Base-by-base conservation (phyloP, 1,140 invertebrate genomes). In the Globodera ellingtonae region DNA sequence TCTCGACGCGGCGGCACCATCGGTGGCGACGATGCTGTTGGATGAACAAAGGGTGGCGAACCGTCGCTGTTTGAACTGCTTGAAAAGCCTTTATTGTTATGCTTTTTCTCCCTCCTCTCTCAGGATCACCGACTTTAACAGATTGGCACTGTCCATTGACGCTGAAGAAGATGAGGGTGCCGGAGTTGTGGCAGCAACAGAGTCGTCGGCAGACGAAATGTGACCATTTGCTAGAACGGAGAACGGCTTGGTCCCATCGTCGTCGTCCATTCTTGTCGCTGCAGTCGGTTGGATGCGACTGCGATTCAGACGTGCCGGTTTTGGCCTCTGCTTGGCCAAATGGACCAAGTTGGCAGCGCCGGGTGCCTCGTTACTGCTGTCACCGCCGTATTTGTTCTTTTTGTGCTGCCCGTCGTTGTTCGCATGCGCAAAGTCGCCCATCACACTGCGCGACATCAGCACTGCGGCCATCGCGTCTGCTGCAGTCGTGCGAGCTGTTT, bases 251-350 rank as follows among this genome's bases (percentile, higher is more conserved):
- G 8, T 46, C 9, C 62, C 62, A 35, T 56, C 46, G 5, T n/a
- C 47, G 10, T 47, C 70, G 7, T 72, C 70, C 52, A 48, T 50
- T 72, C 52, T 50, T 9, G 70, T 72, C 18, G 47, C 70, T 72
- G 47, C 24, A 1, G 50, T 50, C 50, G 62, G 62, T 21, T 56
- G 56, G 15, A 52, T 52, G 72, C 66, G 72, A 67, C 47, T 59
- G 24, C 24, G 21, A 52, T 80, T 52, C 18, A 21, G 72, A 35
- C 79, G 72, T 46, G 81, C 79, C 48, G 81, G 81, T 65, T 48
- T 83, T 10, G 81, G 81, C 18, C 81, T 35, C 47, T 66, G 46
- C 59, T 82, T 82, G 21, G 67, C 74, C 52, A 82, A 75, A 71
- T 82, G 81, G 6, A 76, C 72, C 21, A 82, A 66, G 15, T 59